phyloP scores from a whole-genome alignment of 2,888 invertebrate species.

The Frankliniella fusca region DNA sequence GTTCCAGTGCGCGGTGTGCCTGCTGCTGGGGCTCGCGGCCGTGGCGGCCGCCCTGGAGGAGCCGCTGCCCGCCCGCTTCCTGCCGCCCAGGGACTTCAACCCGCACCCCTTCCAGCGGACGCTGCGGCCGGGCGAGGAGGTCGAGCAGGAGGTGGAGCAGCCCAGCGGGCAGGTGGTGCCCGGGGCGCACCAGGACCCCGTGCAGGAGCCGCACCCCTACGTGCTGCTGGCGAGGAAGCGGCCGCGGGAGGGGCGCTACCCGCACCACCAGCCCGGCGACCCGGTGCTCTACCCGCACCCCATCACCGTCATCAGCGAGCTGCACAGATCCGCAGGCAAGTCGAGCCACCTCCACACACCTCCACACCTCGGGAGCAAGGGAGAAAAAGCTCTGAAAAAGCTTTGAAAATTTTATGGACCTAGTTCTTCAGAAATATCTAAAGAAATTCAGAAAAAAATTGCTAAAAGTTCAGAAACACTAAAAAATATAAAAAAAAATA shows the following conservation, averaged over 20 bases:
- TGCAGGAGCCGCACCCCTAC: conserved; percentile 30
- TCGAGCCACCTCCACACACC: conserved; percentile 17
- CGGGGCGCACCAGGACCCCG: conserved; percentile 7
- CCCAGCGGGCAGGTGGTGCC: neutral
- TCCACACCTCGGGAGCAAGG: neutral
- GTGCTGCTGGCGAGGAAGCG: conserved; percentile 29
- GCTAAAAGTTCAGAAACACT: too few relatives aligned
- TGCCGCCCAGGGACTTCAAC: conserved; percentile 48
- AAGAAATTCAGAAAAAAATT: too few relatives aligned
- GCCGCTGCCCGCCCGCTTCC: conserved; percentile 45
- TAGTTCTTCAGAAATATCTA: too few relatives aligned
- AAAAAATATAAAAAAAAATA: too few relatives aligned
- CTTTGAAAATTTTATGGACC: too few relatives aligned
- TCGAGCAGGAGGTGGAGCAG: neutral
- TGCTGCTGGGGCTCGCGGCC: conserved; percentile 23
- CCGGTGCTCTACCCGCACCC: conserved; percentile 31
- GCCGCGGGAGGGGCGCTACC: conserved; percentile 31
- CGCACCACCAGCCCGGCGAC: conserved; percentile 28
- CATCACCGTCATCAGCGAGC: conserved; percentile 21
- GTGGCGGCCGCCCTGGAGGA: conserved; percentile 36
- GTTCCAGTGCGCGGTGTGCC: neutral
- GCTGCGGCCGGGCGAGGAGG: neutral
- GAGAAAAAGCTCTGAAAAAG: too few relatives aligned
- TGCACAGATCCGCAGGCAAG: conserved; percentile 15
- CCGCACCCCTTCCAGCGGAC: conserved; percentile 45